Evolutionary conservation across 2,113 vertebrate genomes (phyloP).

Genomic region (Heliornis fulica): DNA sequence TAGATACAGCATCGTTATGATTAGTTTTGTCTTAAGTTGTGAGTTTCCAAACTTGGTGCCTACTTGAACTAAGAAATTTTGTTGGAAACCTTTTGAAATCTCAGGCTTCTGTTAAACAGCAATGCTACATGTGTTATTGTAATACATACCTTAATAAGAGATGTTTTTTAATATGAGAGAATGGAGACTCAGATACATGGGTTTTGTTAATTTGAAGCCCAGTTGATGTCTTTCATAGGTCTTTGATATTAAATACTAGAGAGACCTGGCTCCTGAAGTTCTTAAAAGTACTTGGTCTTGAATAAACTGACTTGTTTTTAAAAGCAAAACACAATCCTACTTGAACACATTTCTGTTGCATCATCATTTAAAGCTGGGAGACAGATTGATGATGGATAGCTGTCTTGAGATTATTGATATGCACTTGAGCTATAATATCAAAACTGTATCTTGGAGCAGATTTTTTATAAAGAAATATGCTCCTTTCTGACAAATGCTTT

Average conservation of each 20-base stretch:
- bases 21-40: not conserved
- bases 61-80: not conserved
- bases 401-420: not conserved
- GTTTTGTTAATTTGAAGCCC: not conserved
- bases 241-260: not conserved
- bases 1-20: not conserved
- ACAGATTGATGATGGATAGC: not conserved
- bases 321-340: not conserved
- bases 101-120: not conserved
- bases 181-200: not conserved
- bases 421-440: not conserved
- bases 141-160: not conserved
- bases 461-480: not conserved
- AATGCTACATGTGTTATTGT: not conserved
- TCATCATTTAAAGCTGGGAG: not conserved
- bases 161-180: not conserved
- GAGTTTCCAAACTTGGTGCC: not conserved
- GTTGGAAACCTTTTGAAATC: not conserved
- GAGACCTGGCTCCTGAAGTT: not conserved
- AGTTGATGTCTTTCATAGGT: not conserved
- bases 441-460: not conserved
- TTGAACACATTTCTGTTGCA: not conserved
- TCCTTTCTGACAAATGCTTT: conserved; percentile 1
- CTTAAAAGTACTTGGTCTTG: not conserved
- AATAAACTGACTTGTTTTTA: not conserved